Percentiles rank a stretch among this genome's conserved stretches.
Evolutionary conservation across 2,888 invertebrate genomes (phyloP).

Genomic region (Drymonia ruficornis): DNA sequence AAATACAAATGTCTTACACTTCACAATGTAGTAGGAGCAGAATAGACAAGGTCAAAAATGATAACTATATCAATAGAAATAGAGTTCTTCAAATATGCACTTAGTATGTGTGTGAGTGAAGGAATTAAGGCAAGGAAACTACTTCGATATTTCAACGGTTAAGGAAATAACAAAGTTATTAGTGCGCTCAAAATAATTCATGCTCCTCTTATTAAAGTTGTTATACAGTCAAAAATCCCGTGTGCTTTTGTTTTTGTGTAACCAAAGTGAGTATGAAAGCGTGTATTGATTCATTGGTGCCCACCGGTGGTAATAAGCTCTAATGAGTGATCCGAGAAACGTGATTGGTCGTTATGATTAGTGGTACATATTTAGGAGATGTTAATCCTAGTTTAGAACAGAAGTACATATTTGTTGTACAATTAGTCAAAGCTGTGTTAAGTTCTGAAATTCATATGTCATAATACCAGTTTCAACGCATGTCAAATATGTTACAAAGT

Average conservation of each 20-base stretch:
- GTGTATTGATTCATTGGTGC: constrained; percentile 52
- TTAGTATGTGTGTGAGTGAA: constrained; percentile 20
- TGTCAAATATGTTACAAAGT: too few species aligned
- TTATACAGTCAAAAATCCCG: neutral
- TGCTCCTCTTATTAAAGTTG: constrained; percentile 7
- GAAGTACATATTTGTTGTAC: neutral
- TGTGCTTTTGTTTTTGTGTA: constrained; percentile 7
- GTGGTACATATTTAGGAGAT: constrained; percentile 9
- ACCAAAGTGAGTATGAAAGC: constrained; percentile 24
- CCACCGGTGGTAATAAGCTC: constrained; percentile 51
- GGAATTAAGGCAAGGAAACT: constrained; percentile 43
- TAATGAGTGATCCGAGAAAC: constrained; percentile 51
- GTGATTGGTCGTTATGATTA: constrained; percentile 58
- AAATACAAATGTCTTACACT: constrained; percentile 44
- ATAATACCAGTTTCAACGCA: too few species aligned
- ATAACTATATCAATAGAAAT: constrained; percentile 23
- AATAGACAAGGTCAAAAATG: constrained; percentile 20
- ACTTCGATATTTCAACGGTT: constrained; percentile 42
- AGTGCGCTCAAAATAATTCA: constrained; percentile 2
- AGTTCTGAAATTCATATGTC: too few species aligned
- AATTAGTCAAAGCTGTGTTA: neutral
- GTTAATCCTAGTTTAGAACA: too few species aligned
- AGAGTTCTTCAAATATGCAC: constrained; percentile 20
- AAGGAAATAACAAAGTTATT: constrained; percentile 19
- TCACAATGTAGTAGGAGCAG: constrained; percentile 12